phyloP scores from a whole-genome alignment of 1,140 invertebrate species.

The Tetranychus cinnabarinus region DNA sequence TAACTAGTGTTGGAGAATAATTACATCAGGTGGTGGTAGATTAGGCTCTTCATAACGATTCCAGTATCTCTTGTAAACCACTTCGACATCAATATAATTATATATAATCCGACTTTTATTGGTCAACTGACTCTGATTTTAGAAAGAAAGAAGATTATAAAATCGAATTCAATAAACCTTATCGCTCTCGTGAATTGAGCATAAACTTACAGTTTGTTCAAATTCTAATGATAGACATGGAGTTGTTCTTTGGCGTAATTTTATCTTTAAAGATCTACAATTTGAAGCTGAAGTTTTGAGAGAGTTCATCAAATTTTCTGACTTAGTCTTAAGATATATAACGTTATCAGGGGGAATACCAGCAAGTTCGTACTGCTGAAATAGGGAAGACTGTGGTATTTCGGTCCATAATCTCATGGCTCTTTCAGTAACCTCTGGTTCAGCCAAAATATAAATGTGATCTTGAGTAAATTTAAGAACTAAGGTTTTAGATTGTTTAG shows the following conservation, averaged over 20 bases:
- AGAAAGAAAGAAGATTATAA: not conserved
- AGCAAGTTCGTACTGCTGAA: not conserved
- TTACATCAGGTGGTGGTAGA: not conserved
- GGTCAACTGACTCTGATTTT: not conserved
- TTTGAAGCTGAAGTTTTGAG: not conserved
- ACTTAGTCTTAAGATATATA: not conserved
- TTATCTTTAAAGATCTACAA: not conserved
- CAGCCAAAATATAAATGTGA: not conserved
- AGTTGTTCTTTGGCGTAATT: not conserved
- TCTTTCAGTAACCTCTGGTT: not conserved
- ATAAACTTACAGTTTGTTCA: not conserved
- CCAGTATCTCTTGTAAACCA: not conserved
- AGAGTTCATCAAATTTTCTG: not conserved
- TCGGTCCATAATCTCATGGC: not conserved
- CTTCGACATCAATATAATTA: not conserved
- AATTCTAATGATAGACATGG: not conserved
- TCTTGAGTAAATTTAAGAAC: not conserved
- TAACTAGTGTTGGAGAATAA: not conserved
- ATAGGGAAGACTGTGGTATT: not conserved
- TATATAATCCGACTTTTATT: not conserved
- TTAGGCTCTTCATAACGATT: not conserved
- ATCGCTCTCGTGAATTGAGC: not conserved
- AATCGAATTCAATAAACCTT: not conserved
- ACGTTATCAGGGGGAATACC: not conserved
- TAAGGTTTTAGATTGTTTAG: not conserved